Evolutionary conservation across 2,888 invertebrate species (phyloP).

Genomic region (Himalopsyche anomala): DNA sequence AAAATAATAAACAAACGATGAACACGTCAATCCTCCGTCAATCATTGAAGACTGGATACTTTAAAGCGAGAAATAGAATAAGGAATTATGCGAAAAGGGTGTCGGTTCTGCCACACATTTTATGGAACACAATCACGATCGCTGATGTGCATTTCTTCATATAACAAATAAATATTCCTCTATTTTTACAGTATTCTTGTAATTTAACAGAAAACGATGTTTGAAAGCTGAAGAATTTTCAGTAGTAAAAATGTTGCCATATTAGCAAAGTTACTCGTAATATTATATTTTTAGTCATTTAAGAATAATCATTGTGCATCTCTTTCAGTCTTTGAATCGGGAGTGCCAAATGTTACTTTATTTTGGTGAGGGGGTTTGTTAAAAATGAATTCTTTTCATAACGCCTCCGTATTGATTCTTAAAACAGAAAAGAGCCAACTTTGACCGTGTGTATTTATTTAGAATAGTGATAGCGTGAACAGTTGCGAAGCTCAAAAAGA

Average conservation of each 20-base stretch:
- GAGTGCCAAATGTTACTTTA: neutral
- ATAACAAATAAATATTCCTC: slow-evolving; percentile 8
- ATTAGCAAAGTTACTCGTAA: neutral
- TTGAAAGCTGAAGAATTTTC: neutral
- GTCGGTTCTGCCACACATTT: neutral
- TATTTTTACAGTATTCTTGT: slow-evolving; percentile 1
- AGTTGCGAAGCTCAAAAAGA: slow-evolving; percentile 12
- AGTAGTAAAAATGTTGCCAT: slow-evolving; percentile 3
- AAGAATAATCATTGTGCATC: neutral
- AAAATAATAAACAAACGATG: slow-evolving; percentile 58
- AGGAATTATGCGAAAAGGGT: neutral
- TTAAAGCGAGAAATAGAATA: neutral
- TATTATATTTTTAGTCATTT: slow-evolving; percentile 1
- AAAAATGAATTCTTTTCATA: neutral
- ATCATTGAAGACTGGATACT: slow-evolving; percentile 44
- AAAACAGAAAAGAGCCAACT: neutral
- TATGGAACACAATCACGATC: neutral
- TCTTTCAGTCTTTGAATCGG: neutral
- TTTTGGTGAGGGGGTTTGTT: neutral
- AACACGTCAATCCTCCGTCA: slow-evolving; percentile 16
- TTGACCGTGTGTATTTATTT: neutral
- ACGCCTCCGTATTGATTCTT: neutral
- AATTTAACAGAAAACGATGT: neutral
- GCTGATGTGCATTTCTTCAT: neutral
- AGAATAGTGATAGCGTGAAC: neutral